Percentiles rank a stretch among this genome's conserved stretches.
These are phyloP conservation scores for Excalfactoria chinensis DNA, from an alignment of 2,113 vertebrate species.

Conservation along the genomic window DNA sequence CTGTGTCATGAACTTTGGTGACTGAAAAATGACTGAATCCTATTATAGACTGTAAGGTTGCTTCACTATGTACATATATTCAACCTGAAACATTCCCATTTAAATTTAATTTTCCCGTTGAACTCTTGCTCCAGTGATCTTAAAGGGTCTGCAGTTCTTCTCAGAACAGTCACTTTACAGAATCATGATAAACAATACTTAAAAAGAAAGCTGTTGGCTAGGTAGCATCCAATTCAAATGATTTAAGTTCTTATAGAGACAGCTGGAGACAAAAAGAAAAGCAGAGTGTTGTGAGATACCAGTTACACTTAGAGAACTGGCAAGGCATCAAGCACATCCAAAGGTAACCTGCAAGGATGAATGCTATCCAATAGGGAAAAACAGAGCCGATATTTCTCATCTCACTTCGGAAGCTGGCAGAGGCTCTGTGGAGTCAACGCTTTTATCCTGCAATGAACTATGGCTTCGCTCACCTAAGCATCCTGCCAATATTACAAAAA, in stretches of 20 bases:
- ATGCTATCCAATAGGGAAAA: neutral
- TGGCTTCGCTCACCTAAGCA: neutral
- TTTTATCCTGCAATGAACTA: neutral
- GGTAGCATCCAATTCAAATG: neutral
- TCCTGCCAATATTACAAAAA: neutral
- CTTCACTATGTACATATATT: rapidly evolving
- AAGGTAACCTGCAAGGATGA: rapidly evolving
- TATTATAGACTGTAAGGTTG: neutral
- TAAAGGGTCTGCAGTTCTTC: neutral
- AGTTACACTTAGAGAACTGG: neutral
- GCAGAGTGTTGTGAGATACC: neutral
- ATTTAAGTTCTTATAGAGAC: neutral
- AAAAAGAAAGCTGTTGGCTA: neutral
- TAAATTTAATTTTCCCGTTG: neutral
- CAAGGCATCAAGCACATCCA: neutral
- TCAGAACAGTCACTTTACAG: neutral
- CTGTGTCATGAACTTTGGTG: neutral
- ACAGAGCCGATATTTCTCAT: neutral
- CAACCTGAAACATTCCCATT: neutral
- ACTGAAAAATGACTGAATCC: neutral
- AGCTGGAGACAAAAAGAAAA: neutral
- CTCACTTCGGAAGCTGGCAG: neutral
- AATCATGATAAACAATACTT: neutral
- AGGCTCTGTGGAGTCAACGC: neutral
- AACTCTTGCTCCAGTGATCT: neutral